These are phyloP conservation scores for Agrochola lychnidis DNA, from an alignment of 2,888 invertebrate species.

Conservation along the genomic window DNA sequence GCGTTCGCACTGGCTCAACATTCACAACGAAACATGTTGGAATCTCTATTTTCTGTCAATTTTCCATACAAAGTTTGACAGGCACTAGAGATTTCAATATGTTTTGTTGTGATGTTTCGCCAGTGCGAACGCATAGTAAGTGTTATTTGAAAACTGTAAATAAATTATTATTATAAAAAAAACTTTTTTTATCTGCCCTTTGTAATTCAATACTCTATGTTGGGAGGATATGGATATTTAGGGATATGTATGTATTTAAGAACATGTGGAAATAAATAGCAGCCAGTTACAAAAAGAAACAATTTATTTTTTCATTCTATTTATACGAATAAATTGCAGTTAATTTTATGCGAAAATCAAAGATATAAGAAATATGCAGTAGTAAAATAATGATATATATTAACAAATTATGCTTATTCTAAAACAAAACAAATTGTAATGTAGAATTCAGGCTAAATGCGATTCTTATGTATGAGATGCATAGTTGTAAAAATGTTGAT, in stretches of 20 bases:
- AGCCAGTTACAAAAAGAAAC: conserved; percentile 83
- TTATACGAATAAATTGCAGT: conserved; percentile 81
- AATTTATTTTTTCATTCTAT: conserved; percentile 85
- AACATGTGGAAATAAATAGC: conserved; percentile 68
- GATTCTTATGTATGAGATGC: conserved; percentile 55
- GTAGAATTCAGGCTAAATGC: conserved; percentile 59
- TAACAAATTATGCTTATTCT: conserved; percentile 84
- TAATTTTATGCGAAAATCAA: conserved; percentile 78
- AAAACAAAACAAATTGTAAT: conserved; percentile 69
- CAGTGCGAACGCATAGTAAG: too few relatives aligned
- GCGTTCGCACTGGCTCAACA: too few relatives aligned
- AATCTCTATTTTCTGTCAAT: too few relatives aligned
- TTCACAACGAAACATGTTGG: too few relatives aligned
- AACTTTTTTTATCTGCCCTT: conserved; percentile 38
- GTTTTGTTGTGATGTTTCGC: too few relatives aligned
- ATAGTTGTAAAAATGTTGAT: conserved; percentile 57
- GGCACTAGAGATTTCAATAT: too few relatives aligned
- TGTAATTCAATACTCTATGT: background rate
- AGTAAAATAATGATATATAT: conserved; percentile 69
- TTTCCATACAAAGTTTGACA: too few relatives aligned
- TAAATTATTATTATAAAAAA: conserved; percentile 58
- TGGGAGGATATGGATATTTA: conserved; percentile 11
- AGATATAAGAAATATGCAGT: conserved; percentile 82
- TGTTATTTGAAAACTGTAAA: conserved; percentile 68
- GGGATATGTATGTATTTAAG: conserved; percentile 9